Conservation (phyloP, 2,113 vertebrate genomes). For the Antechinus stuartii region DNA sequence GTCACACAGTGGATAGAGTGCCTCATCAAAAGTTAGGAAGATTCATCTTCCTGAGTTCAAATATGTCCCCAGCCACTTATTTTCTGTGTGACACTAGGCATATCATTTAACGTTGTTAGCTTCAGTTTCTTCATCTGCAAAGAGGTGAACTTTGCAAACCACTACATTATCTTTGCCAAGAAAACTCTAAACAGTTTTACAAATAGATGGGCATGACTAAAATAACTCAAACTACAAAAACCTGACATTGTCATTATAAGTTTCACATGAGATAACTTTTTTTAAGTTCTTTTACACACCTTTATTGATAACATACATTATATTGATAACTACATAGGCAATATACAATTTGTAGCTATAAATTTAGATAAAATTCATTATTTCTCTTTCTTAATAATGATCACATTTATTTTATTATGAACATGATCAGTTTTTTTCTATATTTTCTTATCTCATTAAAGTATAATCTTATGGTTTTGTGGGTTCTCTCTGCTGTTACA, state of each 20-base stretch:
- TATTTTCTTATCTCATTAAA: background rate
- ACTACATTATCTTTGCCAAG: background rate
- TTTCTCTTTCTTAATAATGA: background rate
- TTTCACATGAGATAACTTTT: background rate
- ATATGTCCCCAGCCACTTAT: too few relatives aligned
- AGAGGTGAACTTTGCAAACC: background rate
- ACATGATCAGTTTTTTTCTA: background rate
- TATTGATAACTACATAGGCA: background rate
- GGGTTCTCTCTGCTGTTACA: background rate
- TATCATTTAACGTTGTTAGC: background rate
- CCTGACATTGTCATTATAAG: background rate
- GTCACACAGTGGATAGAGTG: background rate
- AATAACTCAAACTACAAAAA: too few relatives aligned
- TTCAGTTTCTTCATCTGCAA: background rate
- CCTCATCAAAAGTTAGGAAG: background rate
- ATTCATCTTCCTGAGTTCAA: background rate
- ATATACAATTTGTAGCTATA: background rate
- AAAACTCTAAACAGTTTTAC: background rate
- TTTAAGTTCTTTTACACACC: background rate
- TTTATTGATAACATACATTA: background rate
- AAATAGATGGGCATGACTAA: too few relatives aligned
- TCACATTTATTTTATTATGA: background rate
- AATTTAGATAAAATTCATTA: background rate
- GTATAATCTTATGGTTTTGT: background rate
- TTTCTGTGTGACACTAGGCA: background rate